Conservation (phyloP, 2,797 vertebrate species). For the Limosa lapponica region DNA sequence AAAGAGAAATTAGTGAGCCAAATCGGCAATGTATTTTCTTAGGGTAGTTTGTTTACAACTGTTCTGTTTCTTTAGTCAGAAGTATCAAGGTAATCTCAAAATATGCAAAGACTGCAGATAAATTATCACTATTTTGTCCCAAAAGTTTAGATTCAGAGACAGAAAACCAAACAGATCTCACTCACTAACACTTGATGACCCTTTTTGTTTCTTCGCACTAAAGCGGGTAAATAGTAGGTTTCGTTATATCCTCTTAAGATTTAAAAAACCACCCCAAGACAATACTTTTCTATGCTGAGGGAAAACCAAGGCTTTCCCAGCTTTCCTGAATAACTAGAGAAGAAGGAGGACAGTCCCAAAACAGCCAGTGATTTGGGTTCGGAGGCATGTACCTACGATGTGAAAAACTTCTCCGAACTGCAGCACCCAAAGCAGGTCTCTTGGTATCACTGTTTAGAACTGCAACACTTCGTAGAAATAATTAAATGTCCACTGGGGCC, state of each 20-base stretch:
- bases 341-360: background rate
- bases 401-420: background rate
- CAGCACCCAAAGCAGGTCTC: background rate
- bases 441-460: background rate
- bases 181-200: background rate
- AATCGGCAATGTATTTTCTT: background rate
- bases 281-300: background rate
- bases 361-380: background rate
- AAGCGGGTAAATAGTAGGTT: background rate
- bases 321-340: background rate
- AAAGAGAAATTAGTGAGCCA: background rate
- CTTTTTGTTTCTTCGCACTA: background rate
- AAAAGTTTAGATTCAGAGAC: background rate
- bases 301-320: background rate
- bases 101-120: background rate
- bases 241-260: background rate
- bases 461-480: background rate
- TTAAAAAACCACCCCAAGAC: background rate
- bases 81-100: background rate
- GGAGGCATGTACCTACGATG: accelerated
- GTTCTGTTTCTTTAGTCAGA: background rate
- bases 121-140: background rate
- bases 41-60: background rate
- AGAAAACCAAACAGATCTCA: background rate
- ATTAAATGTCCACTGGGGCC: background rate